phyloP scores from a whole-genome alignment of 1,140 invertebrate genomes.

The Teleopsis dalmanni region DNA sequence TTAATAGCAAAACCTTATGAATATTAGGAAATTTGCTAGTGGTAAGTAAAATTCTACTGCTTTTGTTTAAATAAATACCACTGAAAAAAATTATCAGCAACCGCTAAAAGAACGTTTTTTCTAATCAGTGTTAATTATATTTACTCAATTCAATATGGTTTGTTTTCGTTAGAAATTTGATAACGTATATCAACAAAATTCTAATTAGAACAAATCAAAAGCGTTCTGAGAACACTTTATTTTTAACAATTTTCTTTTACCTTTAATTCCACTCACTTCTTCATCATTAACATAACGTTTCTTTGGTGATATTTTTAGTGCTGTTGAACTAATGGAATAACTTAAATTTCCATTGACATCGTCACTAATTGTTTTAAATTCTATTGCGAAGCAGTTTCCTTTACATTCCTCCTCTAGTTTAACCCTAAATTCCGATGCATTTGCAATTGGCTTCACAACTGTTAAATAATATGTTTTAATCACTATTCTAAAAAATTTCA shows the following conservation, averaged over 20 bases:
- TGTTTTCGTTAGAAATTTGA: too few species aligned
- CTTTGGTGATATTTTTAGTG: slow-evolving; percentile 24
- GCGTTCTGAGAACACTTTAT: neutral
- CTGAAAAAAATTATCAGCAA: too few species aligned
- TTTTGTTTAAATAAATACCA: too few species aligned
- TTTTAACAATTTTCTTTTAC: slow-evolving; percentile 10
- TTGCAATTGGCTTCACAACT: slow-evolving; percentile 25
- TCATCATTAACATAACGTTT: slow-evolving; percentile 36
- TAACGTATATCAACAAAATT: too few species aligned
- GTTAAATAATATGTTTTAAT: neutral
- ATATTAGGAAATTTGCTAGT: too few species aligned
- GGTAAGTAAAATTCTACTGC: too few species aligned
- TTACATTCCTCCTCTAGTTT: slow-evolving; percentile 28
- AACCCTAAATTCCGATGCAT: slow-evolving; percentile 25
- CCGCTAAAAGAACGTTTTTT: too few species aligned
- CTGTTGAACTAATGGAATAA: slow-evolving; percentile 28
- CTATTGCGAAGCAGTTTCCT: slow-evolving; percentile 22
- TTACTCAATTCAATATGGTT: too few species aligned
- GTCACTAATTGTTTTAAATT: slow-evolving; percentile 23
- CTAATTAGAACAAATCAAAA: too few species aligned
- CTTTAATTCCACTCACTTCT: slow-evolving; percentile 26
- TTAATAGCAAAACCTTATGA: too few species aligned
- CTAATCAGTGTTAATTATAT: too few species aligned
- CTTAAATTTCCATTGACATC: slow-evolving; percentile 1
- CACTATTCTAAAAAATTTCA: slow-evolving; percentile 5